phyloP scores from a whole-genome alignment of 2,888 invertebrate species.

The Scelioninae gen. 2 region DNA sequence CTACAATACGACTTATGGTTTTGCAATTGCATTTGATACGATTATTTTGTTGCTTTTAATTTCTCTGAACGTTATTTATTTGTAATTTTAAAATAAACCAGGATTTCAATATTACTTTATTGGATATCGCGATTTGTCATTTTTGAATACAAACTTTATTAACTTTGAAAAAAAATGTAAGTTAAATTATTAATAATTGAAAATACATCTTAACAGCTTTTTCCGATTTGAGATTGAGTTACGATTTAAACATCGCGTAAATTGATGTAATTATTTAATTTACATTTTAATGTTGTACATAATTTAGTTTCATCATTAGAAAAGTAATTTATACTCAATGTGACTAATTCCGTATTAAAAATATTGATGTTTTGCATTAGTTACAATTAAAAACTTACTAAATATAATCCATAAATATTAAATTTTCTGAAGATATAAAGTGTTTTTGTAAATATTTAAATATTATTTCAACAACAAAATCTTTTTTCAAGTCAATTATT shows the following conservation, averaged over 20 bases:
- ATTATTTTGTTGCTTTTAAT: constrained; percentile 16
- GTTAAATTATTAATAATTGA: constrained; percentile 4
- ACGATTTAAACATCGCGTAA: not conserved
- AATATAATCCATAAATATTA: too few relatives aligned
- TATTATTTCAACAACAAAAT: too few relatives aligned
- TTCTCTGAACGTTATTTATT: constrained; percentile 6
- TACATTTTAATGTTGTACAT: not conserved
- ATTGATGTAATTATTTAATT: constrained; percentile 1
- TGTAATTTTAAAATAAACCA: not conserved
- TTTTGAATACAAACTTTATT: not conserved
- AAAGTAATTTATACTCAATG: not conserved
- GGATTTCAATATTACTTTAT: too few relatives aligned
- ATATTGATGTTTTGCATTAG: not conserved
- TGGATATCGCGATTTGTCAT: not conserved
- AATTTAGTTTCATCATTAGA: not conserved
- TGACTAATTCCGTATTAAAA: not conserved
- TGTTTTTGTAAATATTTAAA: too few relatives aligned
- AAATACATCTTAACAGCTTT: not conserved
- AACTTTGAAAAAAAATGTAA: not conserved
- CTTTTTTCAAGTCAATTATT: too few relatives aligned
- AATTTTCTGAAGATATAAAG: too few relatives aligned
- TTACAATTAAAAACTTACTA: too few relatives aligned
- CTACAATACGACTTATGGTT: constrained; percentile 22
- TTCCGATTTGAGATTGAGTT: not conserved
- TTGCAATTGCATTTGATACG: constrained; percentile 21